Evolutionary conservation across 2,113 vertebrate species (phyloP).

Genomic region (Ptilonorhynchus violaceus): DNA sequence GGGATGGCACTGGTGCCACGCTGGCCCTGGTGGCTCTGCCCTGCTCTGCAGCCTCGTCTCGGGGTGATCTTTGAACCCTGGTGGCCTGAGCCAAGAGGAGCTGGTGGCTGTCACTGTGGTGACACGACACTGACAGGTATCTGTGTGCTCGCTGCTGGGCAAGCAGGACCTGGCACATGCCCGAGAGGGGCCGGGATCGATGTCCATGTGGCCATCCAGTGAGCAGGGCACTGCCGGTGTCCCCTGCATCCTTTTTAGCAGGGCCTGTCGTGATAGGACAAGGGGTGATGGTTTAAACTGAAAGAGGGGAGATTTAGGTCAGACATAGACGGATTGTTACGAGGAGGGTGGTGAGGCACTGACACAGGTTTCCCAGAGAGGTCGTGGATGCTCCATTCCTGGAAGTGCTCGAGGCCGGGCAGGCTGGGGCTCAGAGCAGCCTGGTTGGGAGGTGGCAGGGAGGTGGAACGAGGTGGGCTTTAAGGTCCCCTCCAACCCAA

Average conservation of each 20-base stretch:
- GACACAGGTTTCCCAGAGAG: not conserved
- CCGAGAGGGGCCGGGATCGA: fast-evolving
- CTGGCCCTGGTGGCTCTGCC: not conserved
- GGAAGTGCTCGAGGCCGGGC: too few species aligned
- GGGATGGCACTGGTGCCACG: not conserved
- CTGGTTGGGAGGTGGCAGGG: not conserved
- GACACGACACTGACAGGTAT: fast-evolving
- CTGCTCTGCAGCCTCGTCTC: too few species aligned
- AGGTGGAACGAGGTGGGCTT: too few species aligned
- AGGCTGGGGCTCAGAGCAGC: not conserved
- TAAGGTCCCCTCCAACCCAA: not conserved
- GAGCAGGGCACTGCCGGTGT: fast-evolving
- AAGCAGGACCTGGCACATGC: not conserved
- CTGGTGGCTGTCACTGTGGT: not conserved
- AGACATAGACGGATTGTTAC: not conserved
- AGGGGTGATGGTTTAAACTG: not conserved
- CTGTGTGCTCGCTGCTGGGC: fast-evolving
- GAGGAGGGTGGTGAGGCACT: not conserved
- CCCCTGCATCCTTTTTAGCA: not conserved
- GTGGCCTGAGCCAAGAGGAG: not conserved
- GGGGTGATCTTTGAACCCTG: not conserved
- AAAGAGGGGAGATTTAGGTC: not conserved
- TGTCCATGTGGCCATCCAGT: fast-evolving
- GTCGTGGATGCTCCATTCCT: not conserved
- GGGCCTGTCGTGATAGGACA: not conserved